Percentiles rank a stretch among this genome's conserved stretches.
These are phyloP conservation scores for Petrophora chlorosata DNA, from an alignment of 2,888 invertebrate species.

Conservation along the genomic window DNA sequence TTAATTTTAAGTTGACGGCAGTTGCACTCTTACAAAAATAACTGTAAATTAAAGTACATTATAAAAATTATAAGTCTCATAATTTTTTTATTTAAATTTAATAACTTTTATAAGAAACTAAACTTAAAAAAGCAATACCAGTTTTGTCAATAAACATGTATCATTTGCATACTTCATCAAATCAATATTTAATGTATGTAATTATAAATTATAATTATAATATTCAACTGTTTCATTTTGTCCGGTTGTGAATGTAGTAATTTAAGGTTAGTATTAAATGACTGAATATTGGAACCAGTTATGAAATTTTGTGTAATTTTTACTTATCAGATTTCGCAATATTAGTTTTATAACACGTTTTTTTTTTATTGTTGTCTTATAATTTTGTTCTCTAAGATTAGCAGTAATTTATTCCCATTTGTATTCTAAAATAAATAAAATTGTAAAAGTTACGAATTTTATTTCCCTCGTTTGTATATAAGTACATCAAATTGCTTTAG, in stretches of 20 bases:
- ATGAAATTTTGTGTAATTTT: slow-evolving; percentile 5
- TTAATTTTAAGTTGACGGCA: too few species aligned
- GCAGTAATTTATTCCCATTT: slow-evolving; percentile 50
- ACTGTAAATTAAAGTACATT: too few species aligned
- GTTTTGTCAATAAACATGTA: too few species aligned
- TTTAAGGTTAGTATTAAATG: slow-evolving; percentile 33
- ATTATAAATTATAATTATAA: background rate
- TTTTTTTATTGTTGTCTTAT: slow-evolving; percentile 38
- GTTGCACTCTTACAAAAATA: too few species aligned
- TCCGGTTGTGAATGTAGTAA: slow-evolving; percentile 59
- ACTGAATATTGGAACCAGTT: slow-evolving; percentile 17
- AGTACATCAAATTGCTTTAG: too few species aligned
- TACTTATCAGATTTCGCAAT: slow-evolving; percentile 4
- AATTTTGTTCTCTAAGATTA: slow-evolving; percentile 48
- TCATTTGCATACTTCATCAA: too few species aligned
- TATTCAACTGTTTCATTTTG: slow-evolving; percentile 26
- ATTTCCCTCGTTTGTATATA: too few species aligned
- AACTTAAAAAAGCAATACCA: too few species aligned
- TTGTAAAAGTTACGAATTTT: slow-evolving; percentile 16
- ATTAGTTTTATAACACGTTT: slow-evolving; percentile 10
- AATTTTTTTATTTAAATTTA: too few species aligned
- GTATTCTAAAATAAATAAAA: slow-evolving; percentile 47
- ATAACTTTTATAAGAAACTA: too few species aligned
- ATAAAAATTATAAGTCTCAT: too few species aligned
- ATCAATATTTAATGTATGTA: too few species aligned